phyloP scores from a whole-genome alignment of 2,888 invertebrate species.

The Dicycla oo region DNA sequence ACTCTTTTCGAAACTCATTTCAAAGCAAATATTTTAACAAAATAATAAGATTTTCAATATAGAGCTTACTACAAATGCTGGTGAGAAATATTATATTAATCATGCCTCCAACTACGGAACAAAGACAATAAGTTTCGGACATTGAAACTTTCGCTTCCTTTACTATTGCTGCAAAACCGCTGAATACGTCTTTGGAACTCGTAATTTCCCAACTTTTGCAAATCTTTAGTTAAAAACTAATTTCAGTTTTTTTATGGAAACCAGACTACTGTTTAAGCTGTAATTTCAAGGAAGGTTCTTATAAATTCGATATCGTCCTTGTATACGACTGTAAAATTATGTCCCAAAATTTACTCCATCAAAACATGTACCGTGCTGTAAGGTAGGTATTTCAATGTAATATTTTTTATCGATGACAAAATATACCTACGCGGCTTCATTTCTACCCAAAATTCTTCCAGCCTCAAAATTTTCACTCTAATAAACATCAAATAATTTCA shows the following conservation, averaged over 20 bases:
- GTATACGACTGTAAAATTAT: neutral
- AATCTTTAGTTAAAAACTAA: conserved; percentile 43
- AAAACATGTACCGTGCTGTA: neutral
- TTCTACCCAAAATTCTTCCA: neutral
- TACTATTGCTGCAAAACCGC: conserved; percentile 56
- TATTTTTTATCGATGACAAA: neutral
- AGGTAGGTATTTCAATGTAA: neutral
- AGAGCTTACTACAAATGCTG: conserved; percentile 30
- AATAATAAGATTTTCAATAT: conserved; percentile 23
- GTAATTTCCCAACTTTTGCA: conserved; percentile 55
- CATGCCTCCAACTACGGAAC: conserved; percentile 44
- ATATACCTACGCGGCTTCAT: neutral
- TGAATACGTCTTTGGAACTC: conserved; percentile 57
- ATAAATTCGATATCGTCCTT: neutral
- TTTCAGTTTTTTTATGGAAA: conserved; percentile 23
- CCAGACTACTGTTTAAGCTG: neutral
- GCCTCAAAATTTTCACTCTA: neutral
- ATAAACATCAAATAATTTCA: conserved; percentile 12
- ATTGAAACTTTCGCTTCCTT: conserved; percentile 59
- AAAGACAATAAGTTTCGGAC: conserved; percentile 62
- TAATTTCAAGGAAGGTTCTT: neutral
- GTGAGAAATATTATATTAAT: conserved; percentile 59
- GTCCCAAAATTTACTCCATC: neutral
- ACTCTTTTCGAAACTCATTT: neutral
- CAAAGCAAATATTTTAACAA: neutral